Base-by-base conservation (phyloP, 2,888 invertebrate species). In the Rhorus exstirpatorius region DNA sequence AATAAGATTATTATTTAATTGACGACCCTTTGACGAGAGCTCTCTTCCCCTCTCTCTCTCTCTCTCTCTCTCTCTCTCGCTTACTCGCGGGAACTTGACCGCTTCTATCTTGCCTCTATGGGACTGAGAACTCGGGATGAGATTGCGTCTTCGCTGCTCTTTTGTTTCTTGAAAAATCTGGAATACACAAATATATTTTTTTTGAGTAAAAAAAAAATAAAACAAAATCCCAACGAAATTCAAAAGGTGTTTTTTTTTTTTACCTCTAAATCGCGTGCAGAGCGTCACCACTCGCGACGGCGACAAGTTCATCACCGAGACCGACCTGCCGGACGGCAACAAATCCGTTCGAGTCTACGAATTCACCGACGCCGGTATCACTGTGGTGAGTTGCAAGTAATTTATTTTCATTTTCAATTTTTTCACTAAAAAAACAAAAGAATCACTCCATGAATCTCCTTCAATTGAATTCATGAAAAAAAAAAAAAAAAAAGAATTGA, bases 281-380 rank as follows among this genome's bases (percentile, higher is more conserved):
- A 91, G 91, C 83, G 81, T 90, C 12, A 90, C 92, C n/a, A 89
- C 85, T 12, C 84, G 86, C 44, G 88, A 90, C 2, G 91, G 89
- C 7, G 84, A 91, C 60, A 88, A 87, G 75, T 87, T 93, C 79
- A 87, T 84, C 53, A 91, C 90, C 26, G 89, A 88, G 70, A 90
- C 91, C 19, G 87, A 89, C 41, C 71, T 90, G 58, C 87, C 88
- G 0, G 86, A 86, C 55, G 90, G 89, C 8, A 87, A 88, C 51
- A 89, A 90, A 75, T 88, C 89, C 35, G 83, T 86, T 60, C 87
- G 93, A 65, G 79, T 88, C 61, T 92, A 92, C 83, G 90, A 92
- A 80, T 92, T 93, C 85, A 89, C 88, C 60, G 91, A 91, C 24
- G 85, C 88, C 70, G 92, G 89, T 17, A 89, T 93, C 81, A 84